phyloP scores from a whole-genome alignment of 1,140 invertebrate genomes.

The Paraescarpia echinospica region DNA sequence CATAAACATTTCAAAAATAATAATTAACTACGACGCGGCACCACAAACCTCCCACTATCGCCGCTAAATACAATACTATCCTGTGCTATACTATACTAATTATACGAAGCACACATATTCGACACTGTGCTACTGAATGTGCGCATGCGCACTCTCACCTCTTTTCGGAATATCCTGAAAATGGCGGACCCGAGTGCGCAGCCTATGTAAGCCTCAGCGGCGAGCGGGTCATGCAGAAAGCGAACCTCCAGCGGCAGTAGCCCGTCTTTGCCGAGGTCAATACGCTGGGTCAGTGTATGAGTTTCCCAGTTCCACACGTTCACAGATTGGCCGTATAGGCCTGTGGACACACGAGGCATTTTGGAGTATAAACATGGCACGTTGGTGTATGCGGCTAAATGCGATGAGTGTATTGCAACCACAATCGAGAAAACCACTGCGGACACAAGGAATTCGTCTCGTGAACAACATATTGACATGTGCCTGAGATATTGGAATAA shows the following conservation, averaged over 20 bases:
- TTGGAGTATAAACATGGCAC: background rate
- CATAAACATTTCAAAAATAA: no score
- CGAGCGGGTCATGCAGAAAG: conserved; percentile 88
- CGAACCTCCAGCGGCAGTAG: conserved; percentile 87
- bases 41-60: no score
- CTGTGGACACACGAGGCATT: conserved; percentile 46
- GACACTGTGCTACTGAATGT: background rate
- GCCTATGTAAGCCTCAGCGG: conserved; percentile 80
- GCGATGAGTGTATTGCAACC: background rate
- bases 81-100: no score
- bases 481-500: no score
- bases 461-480: no score
- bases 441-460: no score
- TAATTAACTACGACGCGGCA: no score
- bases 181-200: conserved; percentile 77
- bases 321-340: conserved; percentile 78
- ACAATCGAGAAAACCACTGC: no score
- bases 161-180: conserved; percentile 64
- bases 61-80: no score
- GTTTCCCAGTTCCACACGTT: conserved; percentile 91
- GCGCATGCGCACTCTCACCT: conserved; percentile 41
- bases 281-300: conserved; percentile 74
- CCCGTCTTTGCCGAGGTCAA: conserved; percentile 83
- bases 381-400: background rate
- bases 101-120: no score